Evolutionary conservation across 1,140 invertebrate genomes (phyloP).

Genomic region (Dendrolimus punctatus): DNA sequence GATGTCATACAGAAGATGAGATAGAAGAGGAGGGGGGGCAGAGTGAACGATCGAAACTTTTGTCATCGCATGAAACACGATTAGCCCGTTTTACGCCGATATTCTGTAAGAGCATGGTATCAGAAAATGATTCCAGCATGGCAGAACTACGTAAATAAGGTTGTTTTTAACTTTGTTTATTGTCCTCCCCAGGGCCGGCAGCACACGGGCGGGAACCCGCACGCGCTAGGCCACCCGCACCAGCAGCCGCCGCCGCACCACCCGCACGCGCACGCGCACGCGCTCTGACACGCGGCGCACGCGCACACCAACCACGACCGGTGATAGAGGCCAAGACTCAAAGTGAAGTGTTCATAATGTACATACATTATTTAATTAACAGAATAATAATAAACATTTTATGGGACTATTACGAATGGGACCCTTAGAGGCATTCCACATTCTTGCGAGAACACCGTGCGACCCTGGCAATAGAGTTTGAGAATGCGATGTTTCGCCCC

Average conservation of each 20-base stretch:
- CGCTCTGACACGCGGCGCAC: slow-evolving; percentile 39
- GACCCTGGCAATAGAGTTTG: too few species aligned
- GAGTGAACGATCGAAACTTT: too few species aligned
- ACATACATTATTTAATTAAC: background rate
- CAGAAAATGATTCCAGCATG: too few species aligned
- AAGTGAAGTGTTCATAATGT: slow-evolving; percentile 3
- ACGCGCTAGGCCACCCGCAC: slow-evolving; percentile 36
- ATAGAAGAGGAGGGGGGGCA: too few species aligned
- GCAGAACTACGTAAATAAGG: too few species aligned
- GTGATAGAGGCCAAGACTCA: slow-evolving; percentile 9
- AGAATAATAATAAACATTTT: slow-evolving; percentile 1
- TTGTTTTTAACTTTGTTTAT: background rate
- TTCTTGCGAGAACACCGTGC: too few species aligned
- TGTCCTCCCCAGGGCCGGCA: slow-evolving; percentile 38
- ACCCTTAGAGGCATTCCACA: too few species aligned
- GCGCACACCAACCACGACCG: slow-evolving; percentile 15
- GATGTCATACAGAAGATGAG: too few species aligned
- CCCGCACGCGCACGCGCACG: slow-evolving; percentile 56
- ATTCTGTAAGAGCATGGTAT: too few species aligned
- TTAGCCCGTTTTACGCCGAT: too few species aligned
- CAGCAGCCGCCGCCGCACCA: slow-evolving; percentile 40
- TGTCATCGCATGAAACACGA: too few species aligned
- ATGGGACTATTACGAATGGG: background rate
- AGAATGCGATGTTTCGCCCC: too few species aligned
- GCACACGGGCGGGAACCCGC: slow-evolving; percentile 38